Conservation (phyloP, 1,140 invertebrate genomes). For the Pseudoatta argentina region DNA sequence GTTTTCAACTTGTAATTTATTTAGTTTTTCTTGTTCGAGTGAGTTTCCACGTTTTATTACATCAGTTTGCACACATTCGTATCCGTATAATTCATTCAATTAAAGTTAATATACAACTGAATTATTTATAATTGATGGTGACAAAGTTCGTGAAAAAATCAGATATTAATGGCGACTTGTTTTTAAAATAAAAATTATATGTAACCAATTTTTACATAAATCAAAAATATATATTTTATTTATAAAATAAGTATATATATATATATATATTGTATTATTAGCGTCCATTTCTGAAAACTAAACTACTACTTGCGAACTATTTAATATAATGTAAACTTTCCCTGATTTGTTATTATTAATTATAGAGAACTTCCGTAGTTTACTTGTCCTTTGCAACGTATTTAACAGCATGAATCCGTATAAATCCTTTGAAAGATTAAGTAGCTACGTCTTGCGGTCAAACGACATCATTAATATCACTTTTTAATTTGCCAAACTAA, state of each 20-base stretch:
- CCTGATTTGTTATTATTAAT: background rate
- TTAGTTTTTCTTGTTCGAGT: background rate
- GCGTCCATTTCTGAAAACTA: background rate
- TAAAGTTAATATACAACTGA: conserved; percentile 1
- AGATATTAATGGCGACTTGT: background rate
- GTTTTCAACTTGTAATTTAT: background rate
- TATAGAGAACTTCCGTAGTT: background rate
- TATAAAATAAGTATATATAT: no score
- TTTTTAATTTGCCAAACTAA: conserved; percentile 41
- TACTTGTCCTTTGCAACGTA: background rate
- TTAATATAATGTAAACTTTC: background rate
- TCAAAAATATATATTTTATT: background rate
- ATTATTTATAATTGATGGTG: background rate
- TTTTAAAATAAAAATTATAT: background rate
- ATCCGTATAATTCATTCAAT: background rate
- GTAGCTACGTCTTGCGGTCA: conserved; percentile 31
- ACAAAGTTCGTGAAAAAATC: background rate
- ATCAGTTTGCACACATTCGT: background rate
- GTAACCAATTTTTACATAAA: conserved; percentile 2
- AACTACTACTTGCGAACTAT: background rate
- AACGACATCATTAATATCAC: conserved; percentile 35
- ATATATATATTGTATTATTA: background rate
- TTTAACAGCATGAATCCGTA: conserved; percentile 30
- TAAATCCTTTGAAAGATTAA: conserved; percentile 32
- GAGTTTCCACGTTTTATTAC: background rate